These are phyloP conservation scores for Phyllotreta striolata DNA, from an alignment of 2,888 invertebrate species.

Conservation along the genomic window DNA sequence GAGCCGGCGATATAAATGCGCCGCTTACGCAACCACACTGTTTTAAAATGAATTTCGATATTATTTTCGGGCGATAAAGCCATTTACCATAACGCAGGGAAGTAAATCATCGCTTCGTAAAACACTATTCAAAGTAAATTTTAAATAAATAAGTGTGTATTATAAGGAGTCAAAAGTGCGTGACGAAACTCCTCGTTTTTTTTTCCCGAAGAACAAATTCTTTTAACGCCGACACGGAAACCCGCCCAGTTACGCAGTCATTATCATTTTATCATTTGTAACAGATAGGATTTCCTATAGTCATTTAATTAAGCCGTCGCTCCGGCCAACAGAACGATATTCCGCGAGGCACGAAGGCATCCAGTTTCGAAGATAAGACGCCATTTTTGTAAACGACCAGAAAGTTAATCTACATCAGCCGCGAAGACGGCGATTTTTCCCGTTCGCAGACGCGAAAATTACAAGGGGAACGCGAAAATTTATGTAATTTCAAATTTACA, in stretches of 20 bases:
- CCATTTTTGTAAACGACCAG: constrained; percentile 20
- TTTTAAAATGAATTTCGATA: constrained; percentile 14
- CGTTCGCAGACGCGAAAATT: constrained; percentile 5
- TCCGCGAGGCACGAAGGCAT: constrained; percentile 17
- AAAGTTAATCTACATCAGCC: constrained; percentile 19
- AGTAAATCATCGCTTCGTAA: no score
- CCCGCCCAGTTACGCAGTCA: constrained; percentile 13
- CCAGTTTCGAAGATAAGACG: constrained; percentile 16
- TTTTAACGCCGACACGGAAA: constrained; percentile 11
- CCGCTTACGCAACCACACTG: constrained; percentile 9
- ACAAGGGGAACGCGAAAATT: constrained; percentile 2
- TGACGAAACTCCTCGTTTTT: background rate
- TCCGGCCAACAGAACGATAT: constrained; percentile 17
- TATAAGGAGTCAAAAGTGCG: background rate
- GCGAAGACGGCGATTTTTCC: constrained; percentile 14
- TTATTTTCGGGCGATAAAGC: no score
- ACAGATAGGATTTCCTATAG: constrained; percentile 21
- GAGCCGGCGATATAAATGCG: constrained; percentile 35
- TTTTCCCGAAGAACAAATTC: constrained; percentile 12
- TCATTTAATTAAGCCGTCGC: constrained; percentile 22
- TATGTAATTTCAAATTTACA: background rate
- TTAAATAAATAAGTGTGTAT: no score
- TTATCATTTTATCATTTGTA: constrained; percentile 18
- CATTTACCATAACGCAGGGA: no score
- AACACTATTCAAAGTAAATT: no score